Percentiles rank a stretch among this genome's conserved stretches.
phyloP scores from a whole-genome alignment of 53 echinoderm and acorn worm species.

The Holothuria scabra region DNA sequence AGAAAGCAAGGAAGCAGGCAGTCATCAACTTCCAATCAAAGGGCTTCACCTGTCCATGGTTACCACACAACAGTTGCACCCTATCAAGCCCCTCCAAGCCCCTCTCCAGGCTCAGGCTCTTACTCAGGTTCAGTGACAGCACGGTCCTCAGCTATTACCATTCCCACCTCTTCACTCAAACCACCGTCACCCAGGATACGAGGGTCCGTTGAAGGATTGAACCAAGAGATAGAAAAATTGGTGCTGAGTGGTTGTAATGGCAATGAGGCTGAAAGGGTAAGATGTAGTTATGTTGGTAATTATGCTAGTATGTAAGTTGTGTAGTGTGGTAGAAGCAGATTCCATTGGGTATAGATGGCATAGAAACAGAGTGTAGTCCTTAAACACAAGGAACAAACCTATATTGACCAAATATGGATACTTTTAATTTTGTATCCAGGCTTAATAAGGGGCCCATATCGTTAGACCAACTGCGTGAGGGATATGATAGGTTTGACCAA shows the following conservation, averaged over 20 bases:
- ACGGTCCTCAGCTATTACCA: conserved; percentile 53
- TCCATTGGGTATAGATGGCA: no score
- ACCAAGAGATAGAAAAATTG: conserved; percentile 97
- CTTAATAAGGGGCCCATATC: no score
- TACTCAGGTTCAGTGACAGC: conserved; percentile 43
- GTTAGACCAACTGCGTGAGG: no score
- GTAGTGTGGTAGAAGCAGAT: no score
- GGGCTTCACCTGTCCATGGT: conserved; percentile 94
- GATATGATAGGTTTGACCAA: no score
- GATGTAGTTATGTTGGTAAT: no score
- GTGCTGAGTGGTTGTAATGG: conserved; percentile 75
- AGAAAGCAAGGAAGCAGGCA: conserved; percentile 92
- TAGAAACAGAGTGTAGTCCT: no score
- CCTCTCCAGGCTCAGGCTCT: conserved; percentile 10
- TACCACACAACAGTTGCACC: conserved; percentile 79
- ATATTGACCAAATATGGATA: no score
- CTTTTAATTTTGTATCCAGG: no score
- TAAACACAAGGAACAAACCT: no score
- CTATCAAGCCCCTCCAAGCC: conserved; percentile 58
- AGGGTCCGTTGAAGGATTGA: conserved; percentile 93
- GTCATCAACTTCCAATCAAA: conserved; percentile 74
- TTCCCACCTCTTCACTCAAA: conserved; percentile 57
- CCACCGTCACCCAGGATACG: conserved; percentile 81
- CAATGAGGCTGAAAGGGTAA: conserved; percentile 75
- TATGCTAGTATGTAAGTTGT: no score